Base-by-base conservation (phyloP, 2,113 vertebrate species). In the Coryphaenoides rupestris region DNA sequence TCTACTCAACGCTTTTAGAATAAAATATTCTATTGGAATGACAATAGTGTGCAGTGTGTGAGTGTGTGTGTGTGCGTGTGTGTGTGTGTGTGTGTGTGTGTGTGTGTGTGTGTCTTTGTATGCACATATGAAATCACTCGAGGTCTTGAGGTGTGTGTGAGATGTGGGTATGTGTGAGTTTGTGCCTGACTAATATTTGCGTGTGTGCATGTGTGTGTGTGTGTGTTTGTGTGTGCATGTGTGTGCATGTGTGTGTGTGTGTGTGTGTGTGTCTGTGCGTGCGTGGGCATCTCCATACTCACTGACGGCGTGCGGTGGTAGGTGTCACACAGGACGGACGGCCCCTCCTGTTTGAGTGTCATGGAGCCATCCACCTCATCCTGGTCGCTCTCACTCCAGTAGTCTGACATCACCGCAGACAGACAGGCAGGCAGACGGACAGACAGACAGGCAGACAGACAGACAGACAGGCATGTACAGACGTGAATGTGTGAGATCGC, bases 361-460 rank as follows among this genome's bases (percentile, higher is more conserved):
- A 95, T 90, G 0, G 93, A 93, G 64, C 93, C 92, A 0, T 96
- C 94, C 0, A 91, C 77, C 19, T 96, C 95, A 4, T 96, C 95
- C 73, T 96, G 95, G 78, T 96, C 95, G 0, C 95, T 96, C 80
- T 96, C 95, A 15, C 95, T 96, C 95, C 95, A 96, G 84, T 96
- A 96, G 86, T 96, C 95, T 96, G 86, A 81, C 3, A 2, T 14
- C 21, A 21, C 7, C 45, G 10, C 54, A 23, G 19, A 55, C 19
- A 55, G 21, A 9, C 14, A 13, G 4, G 3, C 55, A 63, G 52
- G 14, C 21, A 67, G 19, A 47, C 40, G 61, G 5, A 47, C 21
- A 66, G n/a, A 28, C 50, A 55, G 2, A 9, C 22, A 53, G 22
- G 21, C 17, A 3, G 17, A n/a, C n/a, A n/a, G n/a, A n/a, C n/a